Base-by-base conservation (phyloP, 1,140 invertebrate genomes). In the Apis florea region DNA sequence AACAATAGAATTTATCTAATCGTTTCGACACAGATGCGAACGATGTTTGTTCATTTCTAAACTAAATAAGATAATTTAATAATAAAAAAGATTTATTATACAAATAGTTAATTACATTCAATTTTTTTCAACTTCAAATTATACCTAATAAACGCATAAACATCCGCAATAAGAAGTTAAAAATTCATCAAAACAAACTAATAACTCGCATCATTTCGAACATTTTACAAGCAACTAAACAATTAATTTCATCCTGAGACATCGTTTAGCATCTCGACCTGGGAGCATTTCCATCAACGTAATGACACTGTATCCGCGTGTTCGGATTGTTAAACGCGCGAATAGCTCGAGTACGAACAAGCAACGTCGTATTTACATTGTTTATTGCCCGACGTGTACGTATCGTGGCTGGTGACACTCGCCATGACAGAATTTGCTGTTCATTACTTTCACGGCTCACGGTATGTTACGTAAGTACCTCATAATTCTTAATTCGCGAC, bases 401-500 rank as follows among this genome's bases (percentile, higher is more conserved):
- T 82, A 68, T 76, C 79, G 51, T 63, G 71, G 15, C 26, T 26
- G 63, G 72, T 81, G 79, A 81, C 72, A 81, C 71, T 58, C 71
- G 47, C 53, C 61, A 40, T 67, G 71, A 21, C 24, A 66, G 79
- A 58, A 81, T 81, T 58, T 40, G 79, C 79, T 26, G 72, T 81
- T 81, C 71, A 67, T 81, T 81, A 59, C 79, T 81, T 81, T 81
- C 79, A 75, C 71, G 51, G 79, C 51, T 67, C 53, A 67, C 71
- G 64, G 54, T 40, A 81, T 40, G 63, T 81, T 81, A 75, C 71
- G 53, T 75, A 75, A 81, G 79, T 81, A 67, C 63, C 79, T 75
- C 79, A 47, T 81, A 81, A 75, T 81, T 81, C 71, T 81, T 81
- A 81, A 81, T 81, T 75, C 61, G 63, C 71, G 79, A 81, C 71